A percentile compares a stretch with the other conserved stretches of the same genome.
Evolutionary conservation across 2,113 vertebrate species (phyloP).

Genomic region (Anhinga anhinga): DNA sequence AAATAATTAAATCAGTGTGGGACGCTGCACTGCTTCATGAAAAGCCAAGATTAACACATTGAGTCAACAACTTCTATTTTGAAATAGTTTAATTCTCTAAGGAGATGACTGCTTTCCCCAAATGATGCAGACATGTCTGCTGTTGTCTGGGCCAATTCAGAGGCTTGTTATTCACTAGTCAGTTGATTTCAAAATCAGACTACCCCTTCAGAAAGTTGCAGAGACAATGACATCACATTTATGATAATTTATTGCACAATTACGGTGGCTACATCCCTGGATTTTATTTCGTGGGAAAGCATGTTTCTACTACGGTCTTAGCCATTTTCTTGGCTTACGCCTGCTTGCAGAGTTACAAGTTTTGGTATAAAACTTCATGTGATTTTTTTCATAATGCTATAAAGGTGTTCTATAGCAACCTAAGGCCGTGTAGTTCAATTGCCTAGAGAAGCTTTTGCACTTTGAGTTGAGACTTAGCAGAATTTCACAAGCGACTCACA

Average conservation of each 20-base stretch:
- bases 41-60: constrained; percentile 33
- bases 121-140: constrained; percentile 22
- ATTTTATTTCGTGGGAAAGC: constrained; percentile 39
- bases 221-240: constrained; percentile 47
- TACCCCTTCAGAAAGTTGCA: constrained; percentile 48
- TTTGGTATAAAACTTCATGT: neutral
- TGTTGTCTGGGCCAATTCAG: constrained; percentile 40
- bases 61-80: constrained; percentile 37
- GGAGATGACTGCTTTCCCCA: constrained; percentile 24
- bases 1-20: neutral
- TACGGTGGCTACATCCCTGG: neutral
- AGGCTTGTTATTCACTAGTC: constrained; percentile 27
- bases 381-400: neutral
- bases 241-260: constrained; percentile 54
- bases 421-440: neutral
- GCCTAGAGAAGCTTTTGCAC: neutral
- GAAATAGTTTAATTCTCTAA: constrained; percentile 40
- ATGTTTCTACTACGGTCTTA: neutral
- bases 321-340: neutral
- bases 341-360: neutral
- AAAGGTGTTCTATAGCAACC: neutral
- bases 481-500: neutral
- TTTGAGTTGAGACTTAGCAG: neutral
- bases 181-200: constrained; percentile 49
- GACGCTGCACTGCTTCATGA: neutral